A percentile compares a stretch with the other conserved stretches of the same genome.
These are phyloP conservation scores for Drosophila lacicola DNA, from an alignment of 2,888 invertebrate genomes.

Conservation along the genomic window DNA sequence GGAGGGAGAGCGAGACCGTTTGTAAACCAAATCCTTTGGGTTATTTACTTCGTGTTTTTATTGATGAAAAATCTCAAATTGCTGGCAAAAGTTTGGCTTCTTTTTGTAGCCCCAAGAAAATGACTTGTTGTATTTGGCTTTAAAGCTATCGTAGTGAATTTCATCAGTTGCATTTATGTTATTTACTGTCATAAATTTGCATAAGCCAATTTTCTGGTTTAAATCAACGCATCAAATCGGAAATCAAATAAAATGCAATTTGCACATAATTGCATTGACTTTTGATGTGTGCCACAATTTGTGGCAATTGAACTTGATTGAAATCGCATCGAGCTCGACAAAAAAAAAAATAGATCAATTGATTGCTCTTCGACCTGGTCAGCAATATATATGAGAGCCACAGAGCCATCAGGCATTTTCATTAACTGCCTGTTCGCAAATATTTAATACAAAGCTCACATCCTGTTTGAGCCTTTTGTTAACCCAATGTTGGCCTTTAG, in stretches of 20 bases:
- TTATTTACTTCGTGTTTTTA: conserved; percentile 24
- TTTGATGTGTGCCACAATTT: conserved; percentile 59
- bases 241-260: conserved; percentile 72
- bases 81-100: conserved; percentile 10
- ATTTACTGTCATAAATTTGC: conserved; percentile 48
- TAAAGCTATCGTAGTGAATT: conserved; percentile 1
- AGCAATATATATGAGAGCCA: conserved; percentile 18
- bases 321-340: conserved; percentile 27
- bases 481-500: conserved; percentile 26
- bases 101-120: not conserved
- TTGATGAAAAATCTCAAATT: conserved; percentile 43
- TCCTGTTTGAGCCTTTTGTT: conserved; percentile 13
- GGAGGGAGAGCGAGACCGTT: conserved; percentile 6
- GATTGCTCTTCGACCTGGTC: conserved; percentile 28
- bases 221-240: conserved; percentile 15
- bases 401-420: conserved; percentile 30
- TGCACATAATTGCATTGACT: conserved; percentile 67
- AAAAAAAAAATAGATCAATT: conserved; percentile 24
- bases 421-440: conserved; percentile 44
- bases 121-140: not conserved
- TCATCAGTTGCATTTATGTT: conserved; percentile 45
- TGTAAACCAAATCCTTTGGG: conserved; percentile 30
- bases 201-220: conserved; percentile 55
- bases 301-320: conserved; percentile 63
- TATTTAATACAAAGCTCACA: conserved; percentile 44